These are phyloP conservation scores for Choristoneura fumiferana DNA, from an alignment of 1,140 invertebrate genomes.

Conservation along the genomic window DNA sequence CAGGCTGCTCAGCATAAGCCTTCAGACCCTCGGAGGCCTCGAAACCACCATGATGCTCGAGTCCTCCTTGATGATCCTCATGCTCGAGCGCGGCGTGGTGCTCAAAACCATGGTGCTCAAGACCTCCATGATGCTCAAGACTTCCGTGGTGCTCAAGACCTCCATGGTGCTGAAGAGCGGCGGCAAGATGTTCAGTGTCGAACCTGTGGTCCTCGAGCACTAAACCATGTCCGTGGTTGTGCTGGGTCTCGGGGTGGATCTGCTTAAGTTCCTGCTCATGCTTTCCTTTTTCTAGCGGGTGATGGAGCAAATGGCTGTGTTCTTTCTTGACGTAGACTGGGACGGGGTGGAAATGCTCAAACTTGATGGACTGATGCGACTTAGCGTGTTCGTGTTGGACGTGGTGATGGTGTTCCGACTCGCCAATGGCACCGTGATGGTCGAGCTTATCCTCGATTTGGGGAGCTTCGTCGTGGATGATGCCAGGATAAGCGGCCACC, in stretches of 20 bases:
- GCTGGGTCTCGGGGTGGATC: conserved; percentile 79
- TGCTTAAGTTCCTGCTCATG: conserved; percentile 80
- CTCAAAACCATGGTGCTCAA: conserved; percentile 49
- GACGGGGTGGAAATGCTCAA: conserved; percentile 82
- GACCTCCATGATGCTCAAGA: conserved; percentile 33
- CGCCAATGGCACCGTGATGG: conserved; percentile 71
- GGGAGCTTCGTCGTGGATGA: conserved; percentile 67
- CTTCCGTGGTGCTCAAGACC: conserved; percentile 42
- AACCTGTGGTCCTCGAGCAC: conserved; percentile 80
- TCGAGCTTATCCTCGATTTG: conserved; percentile 59
- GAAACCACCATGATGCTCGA: conserved; percentile 44
- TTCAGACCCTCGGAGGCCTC: conserved; percentile 62
- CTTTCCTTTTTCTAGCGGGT: conserved; percentile 81
- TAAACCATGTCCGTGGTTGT: conserved; percentile 78
- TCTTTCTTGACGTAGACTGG: conserved; percentile 83
- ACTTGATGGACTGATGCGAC: conserved; percentile 82
- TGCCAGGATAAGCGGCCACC: conserved; percentile 65
- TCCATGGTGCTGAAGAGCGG: conserved; percentile 40
- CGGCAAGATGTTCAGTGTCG: conserved; percentile 74
- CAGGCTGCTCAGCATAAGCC: conserved; percentile 53
- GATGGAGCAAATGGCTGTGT: conserved; percentile 80
- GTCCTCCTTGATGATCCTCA: conserved; percentile 28
- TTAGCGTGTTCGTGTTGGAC: conserved; percentile 81
- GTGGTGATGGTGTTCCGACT: conserved; percentile 79
- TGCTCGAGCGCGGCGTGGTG: conserved; percentile 57